Evolutionary conservation across 2,888 invertebrate genomes (phyloP).

Genomic region (Limulus polyphemus): DNA sequence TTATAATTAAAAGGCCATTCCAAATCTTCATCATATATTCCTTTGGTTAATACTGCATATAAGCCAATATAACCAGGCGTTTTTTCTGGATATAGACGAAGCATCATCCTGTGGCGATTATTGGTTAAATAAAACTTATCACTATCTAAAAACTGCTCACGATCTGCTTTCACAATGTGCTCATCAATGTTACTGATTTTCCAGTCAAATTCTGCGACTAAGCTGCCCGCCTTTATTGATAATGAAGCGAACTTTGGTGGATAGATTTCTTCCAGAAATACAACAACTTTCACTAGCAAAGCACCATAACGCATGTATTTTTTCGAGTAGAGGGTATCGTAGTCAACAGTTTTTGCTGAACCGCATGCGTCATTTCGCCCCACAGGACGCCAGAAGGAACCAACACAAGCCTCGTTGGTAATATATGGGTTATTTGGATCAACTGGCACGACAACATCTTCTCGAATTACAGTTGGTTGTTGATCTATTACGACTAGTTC

Average conservation of each 20-base stretch:
- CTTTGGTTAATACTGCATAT: slow-evolving; percentile 15
- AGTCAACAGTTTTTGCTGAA: slow-evolving; percentile 9
- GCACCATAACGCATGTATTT: slow-evolving; percentile 22
- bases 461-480: slow-evolving; percentile 1
- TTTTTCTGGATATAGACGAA: slow-evolving; percentile 18
- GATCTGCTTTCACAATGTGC: slow-evolving; percentile 5
- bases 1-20: slow-evolving; percentile 15
- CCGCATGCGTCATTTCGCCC: slow-evolving; percentile 20
- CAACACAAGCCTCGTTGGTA: slow-evolving; percentile 15
- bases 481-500: slow-evolving; percentile 13
- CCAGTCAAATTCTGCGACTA: slow-evolving; percentile 15
- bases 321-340: slow-evolving; percentile 16
- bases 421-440: slow-evolving; percentile 15
- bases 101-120: slow-evolving; percentile 21
- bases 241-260: slow-evolving; percentile 18
- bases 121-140: slow-evolving; percentile 20
- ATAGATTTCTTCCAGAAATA: slow-evolving; percentile 13
- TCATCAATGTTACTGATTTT: slow-evolving; percentile 9
- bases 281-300: slow-evolving; percentile 11
- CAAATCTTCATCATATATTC: slow-evolving; percentile 13
- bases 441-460: slow-evolving; percentile 10
- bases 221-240: slow-evolving; percentile 4
- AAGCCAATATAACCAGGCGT: slow-evolving; percentile 9
- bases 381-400: slow-evolving; percentile 20
- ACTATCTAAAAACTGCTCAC: slow-evolving; percentile 17